Conservation (phyloP, 2,113 vertebrate genomes). For the Casuarius casuarius region DNA sequence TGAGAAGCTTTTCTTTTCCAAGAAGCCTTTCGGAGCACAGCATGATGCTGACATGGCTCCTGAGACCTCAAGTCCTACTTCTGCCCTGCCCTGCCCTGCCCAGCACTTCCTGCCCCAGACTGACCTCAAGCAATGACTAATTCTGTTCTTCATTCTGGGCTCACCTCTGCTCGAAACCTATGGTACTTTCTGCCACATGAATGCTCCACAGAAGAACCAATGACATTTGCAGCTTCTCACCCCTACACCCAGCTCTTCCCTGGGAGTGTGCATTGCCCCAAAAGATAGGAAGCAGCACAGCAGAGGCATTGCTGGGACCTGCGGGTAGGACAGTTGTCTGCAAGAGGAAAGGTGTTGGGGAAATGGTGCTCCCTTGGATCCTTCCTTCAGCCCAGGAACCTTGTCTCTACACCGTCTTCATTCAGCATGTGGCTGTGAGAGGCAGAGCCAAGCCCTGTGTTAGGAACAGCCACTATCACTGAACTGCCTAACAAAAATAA, state of each 20-base stretch:
- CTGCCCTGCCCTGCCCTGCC: not conserved
- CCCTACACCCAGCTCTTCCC: not conserved
- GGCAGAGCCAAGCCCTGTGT: not conserved
- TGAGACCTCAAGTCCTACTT: not conserved
- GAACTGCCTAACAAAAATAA: accelerated
- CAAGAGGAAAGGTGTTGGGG: not conserved
- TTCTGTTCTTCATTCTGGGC: accelerated
- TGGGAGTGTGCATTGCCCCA: too few species aligned
- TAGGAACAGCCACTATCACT: not conserved
- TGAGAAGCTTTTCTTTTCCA: not conserved
- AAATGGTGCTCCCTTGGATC: not conserved
- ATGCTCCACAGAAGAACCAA: not conserved
- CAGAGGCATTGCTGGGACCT: not conserved
- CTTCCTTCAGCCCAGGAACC: not conserved
- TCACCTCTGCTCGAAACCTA: not conserved
- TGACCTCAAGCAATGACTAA: not conserved
- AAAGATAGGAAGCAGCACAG: not conserved
- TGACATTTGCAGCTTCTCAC: not conserved
- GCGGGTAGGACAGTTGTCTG: too few species aligned
- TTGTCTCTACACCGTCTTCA: not conserved
- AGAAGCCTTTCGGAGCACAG: not conserved
- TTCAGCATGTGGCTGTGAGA: accelerated
- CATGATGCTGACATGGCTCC: not conserved
- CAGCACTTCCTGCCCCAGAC: not conserved
- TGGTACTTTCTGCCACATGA: too few species aligned